Base-by-base conservation (phyloP, 2,888 invertebrate species). In the Perdita meconis region DNA sequence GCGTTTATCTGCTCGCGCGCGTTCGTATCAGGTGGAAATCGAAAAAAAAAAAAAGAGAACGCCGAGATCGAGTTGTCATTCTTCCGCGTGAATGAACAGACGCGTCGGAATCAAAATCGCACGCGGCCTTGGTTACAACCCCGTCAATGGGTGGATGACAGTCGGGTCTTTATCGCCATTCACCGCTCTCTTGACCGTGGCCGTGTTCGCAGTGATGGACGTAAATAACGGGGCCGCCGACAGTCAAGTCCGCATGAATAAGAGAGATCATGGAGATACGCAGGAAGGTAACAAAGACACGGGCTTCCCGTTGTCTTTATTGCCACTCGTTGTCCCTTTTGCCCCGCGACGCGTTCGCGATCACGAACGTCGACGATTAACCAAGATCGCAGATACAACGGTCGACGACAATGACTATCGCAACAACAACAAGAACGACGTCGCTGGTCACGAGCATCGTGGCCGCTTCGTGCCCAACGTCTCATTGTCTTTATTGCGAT, bases 291-390 rank as follows among this genome's bases (percentile, higher is more conserved):
- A 76, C 73, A 66, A 83, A 84, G 83, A 70, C 73, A 66, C 60
- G 59, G 60, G 30, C 30, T 51, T 69, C 75, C 53, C 63, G 69
- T 59, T 67, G 75, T 73, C 83, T 75, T 85, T 75, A 80, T 85
- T 74, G 70, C 80, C 59, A 70, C 63, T 85, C 73, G 83, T 78
- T 84, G 80, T 44, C 69, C 85, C 74, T 82, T 84, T 83, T 75
- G 72, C 69, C 47, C n/a, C 64, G 65, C 60, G 67, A 42, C 74
- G 81, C 64, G 61, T 50, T 22, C 68, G 42, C 77, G 85, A 82
- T 78, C 78, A 75, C 84, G 83, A 78, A 81, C 79, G 65, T 68
- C 47, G 66, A 53, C 83, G 82, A 83, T 83, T 84, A 84, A 75
- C 67, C 60, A 78, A 83, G 82, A 83, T 84, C 66, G 66, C 66